Conservation (phyloP, 2,797 vertebrate species). For the Lacerta agilis region DNA sequence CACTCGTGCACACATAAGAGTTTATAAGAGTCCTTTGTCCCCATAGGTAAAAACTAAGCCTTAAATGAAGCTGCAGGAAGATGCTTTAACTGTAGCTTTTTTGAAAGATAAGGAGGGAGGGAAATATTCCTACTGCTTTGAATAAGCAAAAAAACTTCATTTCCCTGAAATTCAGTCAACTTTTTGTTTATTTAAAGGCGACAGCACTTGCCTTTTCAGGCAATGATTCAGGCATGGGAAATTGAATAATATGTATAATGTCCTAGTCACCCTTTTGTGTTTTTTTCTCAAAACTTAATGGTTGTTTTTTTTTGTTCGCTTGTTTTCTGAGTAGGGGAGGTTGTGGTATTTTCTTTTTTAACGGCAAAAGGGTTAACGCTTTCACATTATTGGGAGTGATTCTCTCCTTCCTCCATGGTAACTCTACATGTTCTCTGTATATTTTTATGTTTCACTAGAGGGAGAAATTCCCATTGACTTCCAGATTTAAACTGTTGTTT, state of each 20-base stretch:
- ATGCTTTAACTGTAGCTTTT: slow-evolving; percentile 2
- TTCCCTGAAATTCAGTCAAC: background rate
- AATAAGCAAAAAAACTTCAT: background rate
- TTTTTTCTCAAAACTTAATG: background rate
- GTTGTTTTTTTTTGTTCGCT: background rate
- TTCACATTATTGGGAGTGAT: background rate
- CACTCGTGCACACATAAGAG: background rate
- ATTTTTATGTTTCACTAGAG: slow-evolving; percentile 10
- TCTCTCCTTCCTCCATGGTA: background rate
- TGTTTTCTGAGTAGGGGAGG: background rate
- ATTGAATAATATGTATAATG: background rate
- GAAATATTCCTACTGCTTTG: background rate
- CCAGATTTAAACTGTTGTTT: slow-evolving; percentile 16
- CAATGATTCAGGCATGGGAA: background rate
- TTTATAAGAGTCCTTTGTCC: slow-evolving; percentile 35
- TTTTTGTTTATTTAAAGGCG: background rate
- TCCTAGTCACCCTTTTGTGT: background rate
- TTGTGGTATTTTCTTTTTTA: background rate
- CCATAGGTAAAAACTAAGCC: slow-evolving; percentile 44
- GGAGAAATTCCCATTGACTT: slow-evolving; percentile 4
- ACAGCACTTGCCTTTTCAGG: background rate
- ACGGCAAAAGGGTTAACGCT: background rate
- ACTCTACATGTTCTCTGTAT: background rate
- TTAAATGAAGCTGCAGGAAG: background rate
- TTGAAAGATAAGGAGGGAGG: no score